phyloP scores from a whole-genome alignment of 2,797 vertebrate species.

The Galagoides demidoff region DNA sequence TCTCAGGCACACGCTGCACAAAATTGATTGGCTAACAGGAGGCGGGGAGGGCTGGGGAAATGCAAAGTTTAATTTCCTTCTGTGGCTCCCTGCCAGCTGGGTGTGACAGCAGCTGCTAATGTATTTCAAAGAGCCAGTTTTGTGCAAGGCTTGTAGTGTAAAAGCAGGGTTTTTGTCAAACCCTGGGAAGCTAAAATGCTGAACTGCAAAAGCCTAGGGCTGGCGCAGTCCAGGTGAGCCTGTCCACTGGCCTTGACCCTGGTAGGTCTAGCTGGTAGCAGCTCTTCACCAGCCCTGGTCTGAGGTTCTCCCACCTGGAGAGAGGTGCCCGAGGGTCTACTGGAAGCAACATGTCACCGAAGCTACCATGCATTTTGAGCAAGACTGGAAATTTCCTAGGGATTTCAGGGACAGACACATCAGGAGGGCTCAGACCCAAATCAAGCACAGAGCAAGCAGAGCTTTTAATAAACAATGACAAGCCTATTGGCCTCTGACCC shows the following conservation, averaged over 20 bases:
- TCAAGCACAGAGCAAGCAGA: background rate
- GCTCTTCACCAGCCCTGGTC: background rate
- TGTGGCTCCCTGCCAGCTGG: slow-evolving; percentile 57
- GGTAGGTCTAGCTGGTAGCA: background rate
- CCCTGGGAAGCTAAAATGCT: slow-evolving; percentile 12
- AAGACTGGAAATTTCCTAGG: background rate
- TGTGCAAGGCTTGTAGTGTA: background rate
- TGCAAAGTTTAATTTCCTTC: slow-evolving; percentile 60
- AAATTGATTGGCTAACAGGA: background rate
- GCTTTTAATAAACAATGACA: background rate
- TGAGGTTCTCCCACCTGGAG: background rate
- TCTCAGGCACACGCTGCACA: background rate
- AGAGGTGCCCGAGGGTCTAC: background rate
- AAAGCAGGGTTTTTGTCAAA: slow-evolving; percentile 58
- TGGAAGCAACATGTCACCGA: background rate
- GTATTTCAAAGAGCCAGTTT: slow-evolving; percentile 62
- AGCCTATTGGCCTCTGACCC: background rate
- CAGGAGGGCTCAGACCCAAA: background rate
- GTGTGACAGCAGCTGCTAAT: slow-evolving; percentile 52
- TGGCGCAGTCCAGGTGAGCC: background rate
- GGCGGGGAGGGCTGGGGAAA: background rate
- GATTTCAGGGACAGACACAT: background rate
- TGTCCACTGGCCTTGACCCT: background rate
- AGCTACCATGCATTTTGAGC: background rate
- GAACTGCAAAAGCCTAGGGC: background rate